phyloP scores from a whole-genome alignment of 1,140 invertebrate genomes.

The Papilio dardanus region DNA sequence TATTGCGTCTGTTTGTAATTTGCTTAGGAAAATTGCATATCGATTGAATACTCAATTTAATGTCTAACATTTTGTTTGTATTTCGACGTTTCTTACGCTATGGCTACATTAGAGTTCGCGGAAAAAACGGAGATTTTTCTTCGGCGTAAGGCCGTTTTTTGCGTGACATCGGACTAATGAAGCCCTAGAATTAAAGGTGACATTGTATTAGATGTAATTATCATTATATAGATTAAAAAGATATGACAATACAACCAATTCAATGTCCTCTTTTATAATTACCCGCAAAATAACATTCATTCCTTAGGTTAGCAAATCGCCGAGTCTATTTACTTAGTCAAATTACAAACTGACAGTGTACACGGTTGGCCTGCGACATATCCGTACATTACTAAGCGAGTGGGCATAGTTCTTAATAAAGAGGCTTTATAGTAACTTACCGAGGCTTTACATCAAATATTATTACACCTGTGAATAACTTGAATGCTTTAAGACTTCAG shows the following conservation, averaged over 20 bases:
- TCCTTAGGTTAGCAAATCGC: neutral
- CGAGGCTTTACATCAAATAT: slow-evolving; percentile 26
- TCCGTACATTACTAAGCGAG: slow-evolving; percentile 17
- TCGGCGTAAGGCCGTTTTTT: no score
- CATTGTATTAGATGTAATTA: no score
- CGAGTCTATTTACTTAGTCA: neutral
- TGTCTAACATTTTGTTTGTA: neutral
- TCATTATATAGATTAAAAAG: no score
- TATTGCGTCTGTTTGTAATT: neutral
- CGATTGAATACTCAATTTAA: neutral
- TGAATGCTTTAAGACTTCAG: slow-evolving; percentile 19
- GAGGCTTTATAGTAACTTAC: slow-evolving; percentile 17
- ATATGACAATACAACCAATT: no score
- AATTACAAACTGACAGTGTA: neutral
- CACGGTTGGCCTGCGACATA: neutral
- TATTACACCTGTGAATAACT: slow-evolving; percentile 34
- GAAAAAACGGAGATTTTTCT: no score
- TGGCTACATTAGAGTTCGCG: no score
- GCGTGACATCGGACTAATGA: no score
- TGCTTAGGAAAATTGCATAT: no score
- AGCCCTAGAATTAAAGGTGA: no score
- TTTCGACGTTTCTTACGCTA: neutral
- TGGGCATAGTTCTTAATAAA: slow-evolving; percentile 24
- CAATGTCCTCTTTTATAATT: no score
- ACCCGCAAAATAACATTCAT: no score